A percentile compares a stretch with the other conserved stretches of the same genome.
phyloP scores from a whole-genome alignment of 1,140 invertebrate genomes.

The Hydropsyche tenuis region DNA sequence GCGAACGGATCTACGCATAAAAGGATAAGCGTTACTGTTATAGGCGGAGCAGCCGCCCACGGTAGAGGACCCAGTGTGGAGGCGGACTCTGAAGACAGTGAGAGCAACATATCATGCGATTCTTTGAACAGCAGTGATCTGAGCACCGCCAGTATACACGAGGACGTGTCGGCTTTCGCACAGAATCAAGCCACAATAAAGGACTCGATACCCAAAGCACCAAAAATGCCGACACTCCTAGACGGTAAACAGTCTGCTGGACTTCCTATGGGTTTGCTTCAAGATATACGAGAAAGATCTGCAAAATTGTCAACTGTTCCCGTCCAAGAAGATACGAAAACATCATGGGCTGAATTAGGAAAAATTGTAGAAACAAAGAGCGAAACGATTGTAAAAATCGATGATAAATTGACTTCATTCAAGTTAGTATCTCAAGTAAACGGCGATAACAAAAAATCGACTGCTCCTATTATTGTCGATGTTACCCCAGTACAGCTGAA shows the following conservation, averaged over 20 bases:
- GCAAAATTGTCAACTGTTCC: constrained; percentile 58
- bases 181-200: constrained; percentile 2
- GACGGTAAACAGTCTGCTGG: constrained; percentile 49
- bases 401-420: constrained; percentile 59
- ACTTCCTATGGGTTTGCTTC: constrained; percentile 65
- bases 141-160: constrained; percentile 57
- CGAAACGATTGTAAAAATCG: constrained; percentile 41
- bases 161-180: constrained; percentile 49
- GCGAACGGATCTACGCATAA: constrained; percentile 57
- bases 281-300: constrained; percentile 67
- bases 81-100: constrained; percentile 71
- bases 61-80: constrained; percentile 63
- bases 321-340: constrained; percentile 27
- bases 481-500: constrained; percentile 27
- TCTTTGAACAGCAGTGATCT: constrained; percentile 72
- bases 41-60: constrained; percentile 60
- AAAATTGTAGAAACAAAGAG: constrained; percentile 41
- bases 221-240: constrained; percentile 43
- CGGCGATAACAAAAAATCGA: constrained; percentile 54
- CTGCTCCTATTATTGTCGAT: constrained; percentile 33
- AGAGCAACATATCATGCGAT: constrained; percentile 75
- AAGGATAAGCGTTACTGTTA: constrained; percentile 58
- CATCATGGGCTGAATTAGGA: constrained; percentile 45
- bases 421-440: constrained; percentile 61
- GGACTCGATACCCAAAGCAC: constrained; percentile 32